Evolutionary conservation across 2,888 invertebrate genomes (phyloP).

Genomic region (Cryptocheilus praepositus): DNA sequence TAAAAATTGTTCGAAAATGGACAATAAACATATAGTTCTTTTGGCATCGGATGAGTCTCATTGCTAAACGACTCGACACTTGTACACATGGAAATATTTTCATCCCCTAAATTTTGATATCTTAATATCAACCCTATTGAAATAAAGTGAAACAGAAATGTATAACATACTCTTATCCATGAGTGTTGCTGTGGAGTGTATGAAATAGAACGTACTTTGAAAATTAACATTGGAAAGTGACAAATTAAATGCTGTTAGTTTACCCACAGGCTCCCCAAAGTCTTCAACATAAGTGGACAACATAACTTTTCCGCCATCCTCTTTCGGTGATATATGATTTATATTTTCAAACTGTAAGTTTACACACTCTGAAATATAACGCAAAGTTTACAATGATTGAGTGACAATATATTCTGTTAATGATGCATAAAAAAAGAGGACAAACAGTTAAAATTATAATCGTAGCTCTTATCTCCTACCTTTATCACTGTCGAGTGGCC

Average conservation of each 20-base stretch:
- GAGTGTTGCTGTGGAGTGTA: not conserved
- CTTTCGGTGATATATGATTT: constrained; percentile 42
- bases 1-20: constrained; percentile 58
- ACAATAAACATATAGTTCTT: constrained; percentile 63
- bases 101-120: constrained; percentile 59
- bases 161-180: not conserved
- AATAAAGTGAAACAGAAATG: not conserved
- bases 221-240: constrained; percentile 61
- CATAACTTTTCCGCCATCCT: constrained; percentile 52
- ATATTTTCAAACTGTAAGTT: constrained; percentile 57
- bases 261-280: constrained; percentile 36
- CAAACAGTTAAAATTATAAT: too few relatives aligned
- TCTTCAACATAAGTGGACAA: constrained; percentile 60
- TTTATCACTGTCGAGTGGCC: too few relatives aligned
- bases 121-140: constrained; percentile 59
- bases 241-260: constrained; percentile 67
- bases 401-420: too few relatives aligned
- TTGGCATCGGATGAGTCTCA: constrained; percentile 32
- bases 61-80: constrained; percentile 50
- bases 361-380: constrained; percentile 53
- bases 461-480: too few relatives aligned
- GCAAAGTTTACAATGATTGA: too few relatives aligned
- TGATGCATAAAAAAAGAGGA: too few relatives aligned
- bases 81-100: constrained; percentile 57
- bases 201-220: constrained; percentile 53